phyloP scores from a whole-genome alignment of 2,888 invertebrate genomes.

The Tupiocoris notatus region DNA sequence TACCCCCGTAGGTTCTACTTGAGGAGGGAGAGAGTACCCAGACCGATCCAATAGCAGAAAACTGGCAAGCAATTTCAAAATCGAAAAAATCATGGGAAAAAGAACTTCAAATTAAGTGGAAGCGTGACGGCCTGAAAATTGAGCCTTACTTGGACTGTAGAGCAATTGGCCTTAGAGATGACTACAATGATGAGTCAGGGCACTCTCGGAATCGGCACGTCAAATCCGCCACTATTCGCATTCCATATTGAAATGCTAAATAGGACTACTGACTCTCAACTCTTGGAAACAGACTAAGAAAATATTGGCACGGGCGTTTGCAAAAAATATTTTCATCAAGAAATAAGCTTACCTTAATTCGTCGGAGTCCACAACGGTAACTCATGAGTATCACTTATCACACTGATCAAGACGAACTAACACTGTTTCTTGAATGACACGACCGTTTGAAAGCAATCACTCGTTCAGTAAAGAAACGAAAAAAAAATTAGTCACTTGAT shows the following conservation, averaged over 20 bases:
- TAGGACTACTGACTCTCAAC: no score
- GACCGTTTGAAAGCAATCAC: slow-evolving; percentile 11
- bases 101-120: no score
- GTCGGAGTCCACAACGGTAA: slow-evolving; percentile 39
- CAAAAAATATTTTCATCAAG: no score
- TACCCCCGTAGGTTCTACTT: background rate
- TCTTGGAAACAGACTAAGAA: no score
- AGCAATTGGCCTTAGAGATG: no score
- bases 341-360: slow-evolving; percentile 22
- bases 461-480: background rate
- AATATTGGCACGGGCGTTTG: no score
- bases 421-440: slow-evolving; percentile 8
- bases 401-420: slow-evolving; percentile 8
- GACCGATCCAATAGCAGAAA: background rate
- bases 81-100: background rate
- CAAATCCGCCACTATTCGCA: no score
- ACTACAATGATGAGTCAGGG: no score
- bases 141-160: no score
- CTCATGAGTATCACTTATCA: slow-evolving; percentile 39
- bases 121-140: no score
- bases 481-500: slow-evolving; percentile 9
- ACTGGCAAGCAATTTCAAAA: background rate
- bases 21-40: slow-evolving; percentile 5
- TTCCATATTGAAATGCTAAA: no score
- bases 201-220: no score